phyloP scores from a whole-genome alignment of 1,140 invertebrate species.

The Drosophila chauvacae region DNA sequence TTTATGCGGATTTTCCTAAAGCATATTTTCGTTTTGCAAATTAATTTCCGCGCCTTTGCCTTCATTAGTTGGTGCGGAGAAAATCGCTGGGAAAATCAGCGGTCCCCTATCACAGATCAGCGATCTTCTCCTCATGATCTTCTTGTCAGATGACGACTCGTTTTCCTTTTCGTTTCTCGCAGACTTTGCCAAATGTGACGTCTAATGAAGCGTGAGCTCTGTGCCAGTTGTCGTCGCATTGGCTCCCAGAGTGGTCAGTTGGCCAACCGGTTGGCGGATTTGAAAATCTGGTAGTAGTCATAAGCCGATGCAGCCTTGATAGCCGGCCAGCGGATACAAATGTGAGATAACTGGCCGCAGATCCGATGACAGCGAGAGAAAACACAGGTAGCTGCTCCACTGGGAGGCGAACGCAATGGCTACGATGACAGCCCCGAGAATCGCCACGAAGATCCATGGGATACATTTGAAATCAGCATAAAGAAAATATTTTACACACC shows the following conservation, averaged over 20 bases:
- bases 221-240: constrained; percentile 42
- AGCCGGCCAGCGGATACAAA: constrained; percentile 61
- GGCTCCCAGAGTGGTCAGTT: constrained; percentile 19
- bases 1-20: constrained; percentile 36
- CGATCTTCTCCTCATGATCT: constrained; percentile 46
- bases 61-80: constrained; percentile 69
- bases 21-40: constrained; percentile 60
- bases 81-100: constrained; percentile 62
- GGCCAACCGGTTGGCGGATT: constrained; percentile 63
- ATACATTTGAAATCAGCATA: constrained; percentile 11
- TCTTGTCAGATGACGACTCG: constrained; percentile 49
- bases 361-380: constrained; percentile 61
- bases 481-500: constrained; percentile 9
- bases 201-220: constrained; percentile 69
- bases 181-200: constrained; percentile 48
- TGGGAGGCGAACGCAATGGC: constrained; percentile 41
- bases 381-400: constrained; percentile 64
- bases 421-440: constrained; percentile 47
- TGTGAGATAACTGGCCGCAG: constrained; percentile 61
- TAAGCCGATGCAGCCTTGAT: constrained; percentile 66
- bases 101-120: neutral
- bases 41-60: constrained; percentile 64
- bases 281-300: constrained; percentile 58
- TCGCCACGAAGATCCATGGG: constrained; percentile 20
- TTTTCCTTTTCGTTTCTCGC: constrained; percentile 43